A percentile compares a stretch with the other conserved stretches of the same genome.
These are phyloP conservation scores for Tenthredo notha DNA, from an alignment of 2,888 invertebrate genomes.

Conservation along the genomic window DNA sequence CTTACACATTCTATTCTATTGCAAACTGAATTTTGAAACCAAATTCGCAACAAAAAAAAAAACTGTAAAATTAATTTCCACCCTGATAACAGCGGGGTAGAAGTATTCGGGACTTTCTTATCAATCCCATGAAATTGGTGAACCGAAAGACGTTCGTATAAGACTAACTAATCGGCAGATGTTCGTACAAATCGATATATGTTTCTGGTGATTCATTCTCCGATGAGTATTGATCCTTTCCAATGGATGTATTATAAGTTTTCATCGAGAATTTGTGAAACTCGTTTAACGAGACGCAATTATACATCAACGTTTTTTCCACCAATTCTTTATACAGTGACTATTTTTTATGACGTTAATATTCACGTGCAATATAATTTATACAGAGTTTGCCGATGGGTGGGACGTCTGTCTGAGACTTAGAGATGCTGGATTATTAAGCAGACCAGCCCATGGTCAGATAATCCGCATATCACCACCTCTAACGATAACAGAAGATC, in stretches of 20 bases:
- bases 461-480: conserved; percentile 87
- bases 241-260: not conserved
- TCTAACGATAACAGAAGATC: conserved; percentile 82
- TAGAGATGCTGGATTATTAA: conserved; percentile 84
- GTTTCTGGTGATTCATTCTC: conserved; percentile 28
- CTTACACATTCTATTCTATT: not conserved
- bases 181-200: conserved; percentile 22
- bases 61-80: not conserved
- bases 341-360: not conserved
- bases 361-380: conserved; percentile 26
- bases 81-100: not conserved
- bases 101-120: not conserved
- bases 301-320: not conserved
- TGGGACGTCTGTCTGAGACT: conserved; percentile 84
- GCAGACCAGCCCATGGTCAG: conserved; percentile 88
- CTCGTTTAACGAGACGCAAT: not conserved
- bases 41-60: not conserved
- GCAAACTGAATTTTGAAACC: not conserved
- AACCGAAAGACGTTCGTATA: not conserved
- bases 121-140: conserved; percentile 3
- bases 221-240: not conserved
- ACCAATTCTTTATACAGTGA: not conserved
- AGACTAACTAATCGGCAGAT: conserved; percentile 38
- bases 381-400: conserved; percentile 82
- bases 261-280: not conserved